Conservation (phyloP, 1,140 invertebrate species). For the Acromyrmex charruanus region DNA sequence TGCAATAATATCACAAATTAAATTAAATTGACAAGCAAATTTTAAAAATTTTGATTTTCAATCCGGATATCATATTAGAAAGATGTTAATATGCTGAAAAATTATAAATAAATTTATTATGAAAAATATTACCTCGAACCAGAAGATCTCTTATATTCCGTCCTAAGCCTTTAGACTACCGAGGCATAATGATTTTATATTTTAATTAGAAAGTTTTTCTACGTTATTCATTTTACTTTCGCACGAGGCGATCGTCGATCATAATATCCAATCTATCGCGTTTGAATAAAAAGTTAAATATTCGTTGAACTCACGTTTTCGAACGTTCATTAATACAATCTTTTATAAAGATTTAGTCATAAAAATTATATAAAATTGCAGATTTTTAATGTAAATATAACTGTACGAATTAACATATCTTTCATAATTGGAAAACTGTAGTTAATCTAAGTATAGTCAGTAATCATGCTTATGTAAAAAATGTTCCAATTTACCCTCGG, state of each 20-base stretch:
- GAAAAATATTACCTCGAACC: too few relatives aligned
- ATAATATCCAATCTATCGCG: background rate
- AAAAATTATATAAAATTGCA: conserved; percentile 14
- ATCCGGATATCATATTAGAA: background rate
- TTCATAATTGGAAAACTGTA: background rate
- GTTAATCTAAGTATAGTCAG: conserved; percentile 10
- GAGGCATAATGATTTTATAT: background rate
- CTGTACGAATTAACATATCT: background rate
- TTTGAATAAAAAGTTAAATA: conserved; percentile 6
- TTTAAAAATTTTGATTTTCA: too few relatives aligned
- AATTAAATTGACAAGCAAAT: too few relatives aligned
- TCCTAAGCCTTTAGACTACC: too few relatives aligned
- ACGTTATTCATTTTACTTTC: background rate
- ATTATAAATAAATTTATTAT: too few relatives aligned
- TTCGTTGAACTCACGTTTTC: background rate
- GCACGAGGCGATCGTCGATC: background rate
- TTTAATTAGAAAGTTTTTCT: background rate
- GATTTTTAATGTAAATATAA: background rate
- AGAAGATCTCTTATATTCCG: too few relatives aligned
- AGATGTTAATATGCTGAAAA: too few relatives aligned
- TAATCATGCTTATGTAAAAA: conserved; percentile 37
- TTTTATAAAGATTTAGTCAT: background rate
- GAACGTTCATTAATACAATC: background rate
- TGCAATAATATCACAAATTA: too few relatives aligned
- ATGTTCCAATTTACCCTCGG: conserved; percentile 43